Evolutionary conservation across 2,888 invertebrate species (phyloP).

Genomic region (Alsophila aescularia): DNA sequence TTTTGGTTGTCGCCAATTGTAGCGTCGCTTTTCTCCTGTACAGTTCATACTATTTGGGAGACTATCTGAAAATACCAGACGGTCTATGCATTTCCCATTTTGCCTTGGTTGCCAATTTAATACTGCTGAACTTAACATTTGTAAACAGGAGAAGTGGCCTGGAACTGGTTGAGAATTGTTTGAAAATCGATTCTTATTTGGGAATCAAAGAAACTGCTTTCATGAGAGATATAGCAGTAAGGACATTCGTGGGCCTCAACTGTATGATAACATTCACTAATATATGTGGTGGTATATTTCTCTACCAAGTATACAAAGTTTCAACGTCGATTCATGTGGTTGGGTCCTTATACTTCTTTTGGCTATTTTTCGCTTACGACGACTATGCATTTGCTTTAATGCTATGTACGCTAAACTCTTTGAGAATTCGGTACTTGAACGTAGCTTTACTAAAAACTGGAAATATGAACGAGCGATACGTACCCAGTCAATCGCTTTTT

Average conservation of each 20-base stretch:
- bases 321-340: constrained; percentile 43
- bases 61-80: constrained; percentile 52
- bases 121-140: constrained; percentile 52
- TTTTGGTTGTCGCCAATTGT: constrained; percentile 39
- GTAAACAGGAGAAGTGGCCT: constrained; percentile 47
- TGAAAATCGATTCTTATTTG: constrained; percentile 59
- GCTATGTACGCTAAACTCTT: constrained; percentile 40
- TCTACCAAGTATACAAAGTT: constrained; percentile 47
- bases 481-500: constrained; percentile 56
- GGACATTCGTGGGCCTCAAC: constrained; percentile 33
- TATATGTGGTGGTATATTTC: constrained; percentile 37
- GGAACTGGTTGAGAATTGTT: constrained; percentile 46
- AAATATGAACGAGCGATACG: constrained; percentile 51
- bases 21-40: constrained; percentile 46
- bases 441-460: constrained; percentile 59
- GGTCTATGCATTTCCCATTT: constrained; percentile 48
- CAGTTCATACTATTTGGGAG: constrained; percentile 35
- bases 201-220: constrained; percentile 62
- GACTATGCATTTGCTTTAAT: constrained; percentile 46
- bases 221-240: constrained; percentile 53
- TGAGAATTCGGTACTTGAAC: constrained; percentile 63
- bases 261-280: constrained; percentile 36
- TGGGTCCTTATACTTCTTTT: constrained; percentile 46
- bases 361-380: constrained; percentile 51
- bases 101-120: constrained; percentile 44